Evolutionary conservation across 2,797 vertebrate genomes (phyloP).

Genomic region (Jordanella pulchra): DNA sequence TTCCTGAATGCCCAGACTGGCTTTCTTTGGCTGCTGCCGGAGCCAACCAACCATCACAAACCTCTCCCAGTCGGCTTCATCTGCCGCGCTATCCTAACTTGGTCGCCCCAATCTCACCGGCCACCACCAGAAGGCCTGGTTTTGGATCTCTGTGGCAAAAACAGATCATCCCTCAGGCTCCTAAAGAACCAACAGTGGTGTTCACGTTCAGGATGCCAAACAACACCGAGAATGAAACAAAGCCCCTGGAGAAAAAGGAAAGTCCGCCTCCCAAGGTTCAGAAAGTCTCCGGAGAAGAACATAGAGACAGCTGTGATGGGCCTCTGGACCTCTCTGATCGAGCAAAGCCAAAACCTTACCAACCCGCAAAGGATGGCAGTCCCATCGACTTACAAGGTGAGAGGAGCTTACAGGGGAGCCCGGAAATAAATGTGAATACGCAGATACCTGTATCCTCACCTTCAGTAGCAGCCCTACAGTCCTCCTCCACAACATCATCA

Average conservation of each 20-base stretch:
- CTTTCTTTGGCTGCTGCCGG: constrained; percentile 25
- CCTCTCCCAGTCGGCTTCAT: constrained; percentile 32
- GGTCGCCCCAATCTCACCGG: constrained; percentile 39
- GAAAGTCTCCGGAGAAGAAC: constrained; percentile 49
- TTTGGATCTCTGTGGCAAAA: constrained; percentile 46
- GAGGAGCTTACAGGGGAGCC: constrained; percentile 23
- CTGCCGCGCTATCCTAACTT: constrained; percentile 52
- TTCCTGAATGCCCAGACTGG: constrained; percentile 73
- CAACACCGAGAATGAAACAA: constrained; percentile 22
- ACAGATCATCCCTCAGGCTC: constrained; percentile 9
- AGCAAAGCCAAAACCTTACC: constrained; percentile 62
- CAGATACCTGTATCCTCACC: constrained; percentile 27
- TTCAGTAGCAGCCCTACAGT: constrained; percentile 21
- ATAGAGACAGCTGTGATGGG: constrained; percentile 54
- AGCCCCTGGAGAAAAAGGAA: constrained; percentile 49
- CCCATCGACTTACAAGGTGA: constrained; percentile 4
- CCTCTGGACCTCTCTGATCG: constrained; percentile 80
- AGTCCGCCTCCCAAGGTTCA: constrained; percentile 18
- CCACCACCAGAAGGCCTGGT: constrained; percentile 20
- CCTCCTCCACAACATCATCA: constrained; percentile 30
- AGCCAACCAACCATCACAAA: constrained; percentile 30
- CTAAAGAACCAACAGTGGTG: constrained; percentile 57
- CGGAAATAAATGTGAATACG: constrained; percentile 31
- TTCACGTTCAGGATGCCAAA: constrained; percentile 60
- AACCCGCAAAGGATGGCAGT: constrained; percentile 6